Evolutionary conservation across 2,888 invertebrate species (phyloP).

Genomic region (Mechanitis mazaeus): DNA sequence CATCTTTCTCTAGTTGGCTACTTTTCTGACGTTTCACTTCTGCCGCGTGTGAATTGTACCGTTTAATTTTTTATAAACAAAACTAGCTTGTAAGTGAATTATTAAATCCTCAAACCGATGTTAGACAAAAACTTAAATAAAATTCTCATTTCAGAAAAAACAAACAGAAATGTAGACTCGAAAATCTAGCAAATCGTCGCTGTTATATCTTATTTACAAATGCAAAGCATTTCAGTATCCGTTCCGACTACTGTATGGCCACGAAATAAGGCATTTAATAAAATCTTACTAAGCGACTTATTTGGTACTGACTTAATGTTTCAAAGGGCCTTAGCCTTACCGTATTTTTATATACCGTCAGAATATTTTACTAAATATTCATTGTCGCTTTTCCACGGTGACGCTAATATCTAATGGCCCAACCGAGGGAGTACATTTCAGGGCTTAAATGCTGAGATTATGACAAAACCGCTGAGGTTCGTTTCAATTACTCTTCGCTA

Average conservation of each 20-base stretch:
- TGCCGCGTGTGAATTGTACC: too few species aligned
- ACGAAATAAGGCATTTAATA: not conserved
- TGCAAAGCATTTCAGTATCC: constrained; percentile 17
- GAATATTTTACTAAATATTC: too few species aligned
- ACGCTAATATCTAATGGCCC: not conserved
- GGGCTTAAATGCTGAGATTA: constrained; percentile 17
- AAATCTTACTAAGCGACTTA: not conserved
- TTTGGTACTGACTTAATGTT: too few species aligned
- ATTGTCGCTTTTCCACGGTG: not conserved
- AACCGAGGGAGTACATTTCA: constrained; percentile 2
- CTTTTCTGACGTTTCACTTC: too few species aligned
- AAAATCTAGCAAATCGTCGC: constrained; percentile 6
- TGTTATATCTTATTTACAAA: constrained; percentile 14
- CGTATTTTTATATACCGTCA: too few species aligned
- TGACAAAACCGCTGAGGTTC: constrained; percentile 17
- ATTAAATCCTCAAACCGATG: not conserved
- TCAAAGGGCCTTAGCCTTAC: too few species aligned
- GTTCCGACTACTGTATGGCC: constrained; percentile 6
- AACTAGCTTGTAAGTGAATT: not conserved
- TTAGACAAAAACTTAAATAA: not conserved
- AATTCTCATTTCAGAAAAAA: not conserved
- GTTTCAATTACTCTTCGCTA: constrained; percentile 17
- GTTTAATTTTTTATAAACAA: too few species aligned
- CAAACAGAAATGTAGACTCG: not conserved
- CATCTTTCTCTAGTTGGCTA: too few species aligned